Percentiles rank a stretch among this genome's conserved stretches.
Evolutionary conservation across 1,140 invertebrate species (phyloP).

Genomic region (Orussus abietinus): DNA sequence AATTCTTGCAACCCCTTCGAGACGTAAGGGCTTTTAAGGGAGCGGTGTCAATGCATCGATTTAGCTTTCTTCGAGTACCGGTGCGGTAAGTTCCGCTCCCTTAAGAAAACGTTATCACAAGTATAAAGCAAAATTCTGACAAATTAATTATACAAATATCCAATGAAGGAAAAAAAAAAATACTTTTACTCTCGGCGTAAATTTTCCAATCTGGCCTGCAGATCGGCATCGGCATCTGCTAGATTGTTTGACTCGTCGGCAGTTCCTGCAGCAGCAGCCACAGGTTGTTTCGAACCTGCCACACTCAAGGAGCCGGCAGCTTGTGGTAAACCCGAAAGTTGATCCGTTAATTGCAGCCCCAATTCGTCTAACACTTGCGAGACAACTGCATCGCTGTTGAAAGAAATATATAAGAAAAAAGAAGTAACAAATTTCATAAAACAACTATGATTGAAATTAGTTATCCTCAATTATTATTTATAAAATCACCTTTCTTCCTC

Average conservation of each 20-base stretch:
- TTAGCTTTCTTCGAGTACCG: too few species aligned
- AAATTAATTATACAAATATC: conserved; percentile 24
- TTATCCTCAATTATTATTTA: conserved; percentile 9
- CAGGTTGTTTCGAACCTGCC: conserved; percentile 51
- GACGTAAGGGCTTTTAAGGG: too few species aligned
- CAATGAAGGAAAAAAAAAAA: conserved; percentile 1
- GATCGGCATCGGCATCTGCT: conserved; percentile 88
- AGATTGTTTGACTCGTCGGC: conserved; percentile 57
- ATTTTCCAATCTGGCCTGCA: conserved; percentile 92
- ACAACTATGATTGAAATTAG: conserved; percentile 3
- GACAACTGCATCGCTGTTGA: conserved; percentile 78
- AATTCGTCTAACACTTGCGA: conserved; percentile 95
- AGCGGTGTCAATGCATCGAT: too few species aligned
- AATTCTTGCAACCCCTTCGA: too few species aligned
- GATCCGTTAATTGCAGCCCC: conserved; percentile 88
- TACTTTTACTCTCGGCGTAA: conserved; percentile 75
- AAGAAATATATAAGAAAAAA: conserved; percentile 19
- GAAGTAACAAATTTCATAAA: not conserved
- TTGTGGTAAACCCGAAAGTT: conserved; percentile 82
- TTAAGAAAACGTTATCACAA: conserved; percentile 21
- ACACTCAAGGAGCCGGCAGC: conserved; percentile 48
- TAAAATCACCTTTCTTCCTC: conserved; percentile 88
- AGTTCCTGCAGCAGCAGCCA: conserved; percentile 55
- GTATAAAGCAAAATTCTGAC: conserved; percentile 18
- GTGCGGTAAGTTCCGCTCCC: conserved; percentile 5